Conservation (phyloP, 1,140 invertebrate genomes). For the Sarcophaga peregrina region DNA sequence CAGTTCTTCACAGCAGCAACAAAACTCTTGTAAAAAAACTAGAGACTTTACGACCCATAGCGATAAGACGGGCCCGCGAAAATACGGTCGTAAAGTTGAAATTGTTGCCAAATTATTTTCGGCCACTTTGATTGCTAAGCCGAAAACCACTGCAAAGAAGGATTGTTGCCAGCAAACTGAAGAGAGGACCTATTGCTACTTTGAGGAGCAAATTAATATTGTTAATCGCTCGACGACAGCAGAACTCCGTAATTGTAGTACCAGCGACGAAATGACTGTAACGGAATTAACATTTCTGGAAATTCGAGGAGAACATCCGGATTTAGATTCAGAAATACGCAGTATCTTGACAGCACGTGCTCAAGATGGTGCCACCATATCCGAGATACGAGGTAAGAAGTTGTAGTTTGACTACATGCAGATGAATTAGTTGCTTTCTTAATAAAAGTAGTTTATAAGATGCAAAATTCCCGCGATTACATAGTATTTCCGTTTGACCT, state of each 20-base stretch:
- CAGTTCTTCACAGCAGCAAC: conserved; percentile 18
- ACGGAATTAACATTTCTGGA: conserved; percentile 52
- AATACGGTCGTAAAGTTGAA: conserved; percentile 42
- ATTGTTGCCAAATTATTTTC: conserved; percentile 57
- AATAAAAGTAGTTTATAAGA: too few relatives aligned
- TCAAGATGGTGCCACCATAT: conserved; percentile 63
- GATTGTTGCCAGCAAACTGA: not conserved
- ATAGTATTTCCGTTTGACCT: too few relatives aligned
- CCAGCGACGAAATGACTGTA: conserved; percentile 54
- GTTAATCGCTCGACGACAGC: conserved; percentile 29
- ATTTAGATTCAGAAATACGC: conserved; percentile 60
- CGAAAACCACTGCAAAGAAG: not conserved
- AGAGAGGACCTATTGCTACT: not conserved
- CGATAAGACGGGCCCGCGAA: conserved; percentile 23
- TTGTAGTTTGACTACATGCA: too few relatives aligned
- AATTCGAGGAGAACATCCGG: conserved; percentile 58
- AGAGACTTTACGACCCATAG: not conserved
- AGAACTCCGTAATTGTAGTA: not conserved
- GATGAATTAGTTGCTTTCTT: too few relatives aligned
- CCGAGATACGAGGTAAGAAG: conserved; percentile 58
- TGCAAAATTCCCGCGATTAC: too few relatives aligned
- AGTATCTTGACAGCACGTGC: conserved; percentile 60
- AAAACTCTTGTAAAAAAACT: not conserved
- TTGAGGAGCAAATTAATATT: not conserved
- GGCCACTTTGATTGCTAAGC: conserved; percentile 51